phyloP scores from a whole-genome alignment of 2,797 vertebrate species.

The Threskiornis aethiopicus region DNA sequence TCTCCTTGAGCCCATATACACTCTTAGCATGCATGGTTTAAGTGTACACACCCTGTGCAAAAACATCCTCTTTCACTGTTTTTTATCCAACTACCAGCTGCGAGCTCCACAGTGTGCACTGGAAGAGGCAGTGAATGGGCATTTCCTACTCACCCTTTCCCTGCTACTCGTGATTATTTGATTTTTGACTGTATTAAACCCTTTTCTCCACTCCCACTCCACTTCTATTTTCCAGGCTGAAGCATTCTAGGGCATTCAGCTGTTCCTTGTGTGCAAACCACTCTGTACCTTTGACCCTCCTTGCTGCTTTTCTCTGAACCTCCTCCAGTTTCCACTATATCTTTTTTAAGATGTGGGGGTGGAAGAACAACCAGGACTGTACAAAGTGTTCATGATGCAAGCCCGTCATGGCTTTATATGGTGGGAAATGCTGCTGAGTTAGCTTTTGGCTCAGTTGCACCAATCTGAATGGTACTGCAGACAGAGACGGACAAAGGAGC shows the following conservation, averaged over 20 bases:
- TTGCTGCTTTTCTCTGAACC: not conserved
- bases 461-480: not conserved
- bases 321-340: not conserved
- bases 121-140: not conserved
- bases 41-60: not conserved
- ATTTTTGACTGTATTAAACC: not conserved
- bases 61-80: not conserved
- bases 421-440: constrained; percentile 8
- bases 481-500: not conserved
- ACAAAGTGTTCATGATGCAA: not conserved
- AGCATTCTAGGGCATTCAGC: not conserved
- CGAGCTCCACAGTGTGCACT: fast-evolving
- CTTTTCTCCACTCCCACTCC: not conserved
- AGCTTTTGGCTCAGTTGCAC: not conserved
- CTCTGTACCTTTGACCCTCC: not conserved
- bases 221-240: not conserved
- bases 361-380: constrained; percentile 10
- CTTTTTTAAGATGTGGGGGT: not conserved
- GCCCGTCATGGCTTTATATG: not conserved
- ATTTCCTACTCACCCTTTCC: not conserved
- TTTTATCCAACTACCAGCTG: not conserved
- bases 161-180: not conserved
- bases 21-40: not conserved
- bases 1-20: fast-evolving
- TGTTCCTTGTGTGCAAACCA: not conserved